Evolutionary conservation across 2,888 invertebrate genomes (phyloP).

Genomic region (Perizoma flavofasciatum): DNA sequence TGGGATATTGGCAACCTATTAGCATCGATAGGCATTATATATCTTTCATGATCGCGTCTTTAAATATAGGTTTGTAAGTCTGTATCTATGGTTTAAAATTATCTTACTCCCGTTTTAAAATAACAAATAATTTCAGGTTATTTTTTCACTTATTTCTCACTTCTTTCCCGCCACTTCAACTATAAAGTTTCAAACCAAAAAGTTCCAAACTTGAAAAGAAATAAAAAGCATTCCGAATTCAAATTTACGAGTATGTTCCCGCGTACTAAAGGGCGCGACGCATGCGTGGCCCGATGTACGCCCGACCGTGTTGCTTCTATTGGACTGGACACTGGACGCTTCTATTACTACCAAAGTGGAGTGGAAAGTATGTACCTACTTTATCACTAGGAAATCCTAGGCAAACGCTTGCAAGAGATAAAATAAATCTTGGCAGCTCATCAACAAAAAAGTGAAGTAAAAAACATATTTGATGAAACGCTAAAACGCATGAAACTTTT

Average conservation of each 20-base stretch:
- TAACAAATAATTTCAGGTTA: not conserved
- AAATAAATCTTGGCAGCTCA: slow-evolving; percentile 32
- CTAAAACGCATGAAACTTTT: not conserved
- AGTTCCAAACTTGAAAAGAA: slow-evolving; percentile 15
- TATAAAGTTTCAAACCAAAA: slow-evolving; percentile 11
- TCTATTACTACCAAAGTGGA: slow-evolving; percentile 60
- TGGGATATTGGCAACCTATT: too few relatives aligned
- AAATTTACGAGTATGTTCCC: slow-evolving; percentile 29
- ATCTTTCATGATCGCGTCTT: too few relatives aligned
- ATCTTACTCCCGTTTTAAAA: too few relatives aligned
- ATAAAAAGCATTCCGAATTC: slow-evolving; percentile 26
- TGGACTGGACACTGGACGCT: slow-evolving; percentile 69
- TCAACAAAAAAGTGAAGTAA: slow-evolving; percentile 30
- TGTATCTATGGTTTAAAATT: too few relatives aligned
- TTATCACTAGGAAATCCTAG: slow-evolving; percentile 50
- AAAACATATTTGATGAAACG: slow-evolving; percentile 11
- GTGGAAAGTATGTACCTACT: slow-evolving; percentile 47
- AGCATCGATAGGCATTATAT: too few relatives aligned
- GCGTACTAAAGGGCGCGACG: slow-evolving; percentile 51
- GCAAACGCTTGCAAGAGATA: slow-evolving; percentile 38
- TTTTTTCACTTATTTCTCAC: not conserved
- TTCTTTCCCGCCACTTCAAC: slow-evolving; percentile 10
- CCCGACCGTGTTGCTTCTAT: slow-evolving; percentile 66
- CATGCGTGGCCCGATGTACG: slow-evolving; percentile 59
- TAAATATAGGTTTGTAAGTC: too few relatives aligned